These are phyloP conservation scores for Agonopterix alstromeriana DNA, from an alignment of 2,888 invertebrate genomes.

Conservation along the genomic window DNA sequence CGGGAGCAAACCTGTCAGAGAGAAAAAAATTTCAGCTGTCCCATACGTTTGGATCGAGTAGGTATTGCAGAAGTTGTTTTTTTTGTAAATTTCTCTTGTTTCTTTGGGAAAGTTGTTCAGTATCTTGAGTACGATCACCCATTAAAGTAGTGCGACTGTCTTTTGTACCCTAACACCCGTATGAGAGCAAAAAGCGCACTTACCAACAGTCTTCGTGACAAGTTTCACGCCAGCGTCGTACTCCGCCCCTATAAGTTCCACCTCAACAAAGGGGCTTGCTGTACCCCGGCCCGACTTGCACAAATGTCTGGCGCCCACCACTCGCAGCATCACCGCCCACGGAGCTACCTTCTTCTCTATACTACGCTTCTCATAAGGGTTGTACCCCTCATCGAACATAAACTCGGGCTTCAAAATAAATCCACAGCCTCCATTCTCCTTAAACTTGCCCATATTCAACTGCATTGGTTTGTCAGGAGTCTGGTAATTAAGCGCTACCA, in stretches of 20 bases:
- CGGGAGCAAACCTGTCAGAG: too few relatives aligned
- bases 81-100: too few relatives aligned
- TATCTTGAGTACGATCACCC: too few relatives aligned
- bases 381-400: constrained; percentile 88
- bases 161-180: not conserved
- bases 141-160: too few relatives aligned
- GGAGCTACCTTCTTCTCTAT: constrained; percentile 57
- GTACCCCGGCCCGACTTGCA: constrained; percentile 89
- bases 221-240: constrained; percentile 90
- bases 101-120: too few relatives aligned
- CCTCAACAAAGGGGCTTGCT: constrained; percentile 93
- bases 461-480: constrained; percentile 98
- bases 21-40: too few relatives aligned
- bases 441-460: constrained; percentile 94
- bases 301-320: constrained; percentile 94
- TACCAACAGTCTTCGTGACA: constrained; percentile 90
- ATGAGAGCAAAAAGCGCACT: constrained; percentile 38
- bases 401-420: constrained; percentile 94
- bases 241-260: constrained; percentile 92
- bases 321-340: constrained; percentile 81
- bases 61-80: too few relatives aligned
- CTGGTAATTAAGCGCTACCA: constrained; percentile 98
- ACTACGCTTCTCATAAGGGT: constrained; percentile 83
- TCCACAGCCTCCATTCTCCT: constrained; percentile 94
- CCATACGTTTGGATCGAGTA: too few relatives aligned